phyloP scores from a whole-genome alignment of 2,888 invertebrate genomes.

The Drosophila planitibia region DNA sequence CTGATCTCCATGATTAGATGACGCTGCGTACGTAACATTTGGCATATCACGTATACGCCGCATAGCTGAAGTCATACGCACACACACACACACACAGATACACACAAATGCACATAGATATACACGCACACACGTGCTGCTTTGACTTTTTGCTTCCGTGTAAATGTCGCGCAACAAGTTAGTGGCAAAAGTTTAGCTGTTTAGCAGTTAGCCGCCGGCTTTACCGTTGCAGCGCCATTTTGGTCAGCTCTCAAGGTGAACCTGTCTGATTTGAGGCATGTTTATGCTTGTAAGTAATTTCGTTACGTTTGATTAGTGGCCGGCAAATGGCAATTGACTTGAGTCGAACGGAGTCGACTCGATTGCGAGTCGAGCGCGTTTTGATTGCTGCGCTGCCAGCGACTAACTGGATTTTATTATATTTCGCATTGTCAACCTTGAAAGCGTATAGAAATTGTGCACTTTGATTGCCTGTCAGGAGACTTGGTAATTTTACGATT shows the following conservation, averaged over 20 bases:
- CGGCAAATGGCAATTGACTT: slow-evolving; percentile 79
- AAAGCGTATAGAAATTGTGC: slow-evolving; percentile 70
- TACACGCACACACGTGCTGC: slow-evolving; percentile 20
- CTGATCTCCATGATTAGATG: slow-evolving; percentile 22
- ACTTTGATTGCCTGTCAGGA: slow-evolving; percentile 68
- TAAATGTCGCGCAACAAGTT: slow-evolving; percentile 84
- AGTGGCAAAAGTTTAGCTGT: slow-evolving; percentile 35
- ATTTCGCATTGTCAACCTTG: slow-evolving; percentile 69
- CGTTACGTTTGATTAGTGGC: slow-evolving; percentile 78
- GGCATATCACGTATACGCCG: slow-evolving; percentile 76
- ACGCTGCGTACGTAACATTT: slow-evolving; percentile 44
- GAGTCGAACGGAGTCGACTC: slow-evolving; percentile 20
- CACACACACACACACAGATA: slow-evolving; percentile 10
- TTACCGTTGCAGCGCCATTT: slow-evolving; percentile 79
- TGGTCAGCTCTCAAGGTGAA: slow-evolving; percentile 83
- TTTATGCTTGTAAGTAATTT: slow-evolving; percentile 72
- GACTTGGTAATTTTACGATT: slow-evolving; percentile 63
- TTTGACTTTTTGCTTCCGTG: slow-evolving; percentile 78
- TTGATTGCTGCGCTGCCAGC: slow-evolving; percentile 40
- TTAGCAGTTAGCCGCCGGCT: slow-evolving; percentile 52
- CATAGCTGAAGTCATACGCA: slow-evolving; percentile 23
- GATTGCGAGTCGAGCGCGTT: slow-evolving; percentile 27
- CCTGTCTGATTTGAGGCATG: slow-evolving; percentile 80
- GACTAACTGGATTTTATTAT: slow-evolving; percentile 65
- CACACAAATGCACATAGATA: background rate